phyloP scores from a whole-genome alignment of 2,797 vertebrate species.

The Fringilla coelebs region DNA sequence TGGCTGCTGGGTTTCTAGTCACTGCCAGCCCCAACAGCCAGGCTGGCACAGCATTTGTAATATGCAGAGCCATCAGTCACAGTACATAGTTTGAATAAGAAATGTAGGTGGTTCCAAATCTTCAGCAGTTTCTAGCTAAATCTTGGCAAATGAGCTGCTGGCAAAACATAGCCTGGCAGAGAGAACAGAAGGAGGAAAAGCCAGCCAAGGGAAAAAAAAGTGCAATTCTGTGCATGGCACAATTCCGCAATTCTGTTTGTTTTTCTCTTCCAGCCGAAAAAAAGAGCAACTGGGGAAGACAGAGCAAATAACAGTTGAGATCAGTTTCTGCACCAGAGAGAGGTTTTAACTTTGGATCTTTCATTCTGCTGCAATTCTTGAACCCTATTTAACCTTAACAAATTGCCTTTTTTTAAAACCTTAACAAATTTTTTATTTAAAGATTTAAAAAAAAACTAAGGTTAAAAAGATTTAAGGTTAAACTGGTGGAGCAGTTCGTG shows the following conservation, averaged over 20 bases:
- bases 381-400: background rate
- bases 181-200: slow-evolving; percentile 48
- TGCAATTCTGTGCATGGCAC: background rate
- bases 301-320: slow-evolving; percentile 1
- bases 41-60: slow-evolving; percentile 13
- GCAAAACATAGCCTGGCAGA: slow-evolving; percentile 40
- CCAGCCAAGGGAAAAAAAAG: background rate
- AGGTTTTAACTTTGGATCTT: background rate
- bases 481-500: background rate
- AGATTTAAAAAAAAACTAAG: too few species aligned
- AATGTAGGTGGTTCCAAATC: slow-evolving; percentile 50
- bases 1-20: slow-evolving; percentile 22
- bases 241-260: slow-evolving; percentile 4
- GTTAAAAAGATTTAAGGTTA: background rate
- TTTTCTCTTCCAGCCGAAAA: background rate
- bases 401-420: background rate
- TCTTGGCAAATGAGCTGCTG: slow-evolving; percentile 52
- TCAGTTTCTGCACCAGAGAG: background rate
- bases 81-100: slow-evolving; percentile 4
- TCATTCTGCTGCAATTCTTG: background rate
- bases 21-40: slow-evolving; percentile 25
- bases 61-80: slow-evolving; percentile 22
- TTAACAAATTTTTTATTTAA: background rate
- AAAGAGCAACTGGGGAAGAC: slow-evolving; percentile 39
- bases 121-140: slow-evolving; percentile 42